Evolutionary conservation across 2,797 vertebrate genomes (phyloP).

Genomic region (Ceyx erithaca): DNA sequence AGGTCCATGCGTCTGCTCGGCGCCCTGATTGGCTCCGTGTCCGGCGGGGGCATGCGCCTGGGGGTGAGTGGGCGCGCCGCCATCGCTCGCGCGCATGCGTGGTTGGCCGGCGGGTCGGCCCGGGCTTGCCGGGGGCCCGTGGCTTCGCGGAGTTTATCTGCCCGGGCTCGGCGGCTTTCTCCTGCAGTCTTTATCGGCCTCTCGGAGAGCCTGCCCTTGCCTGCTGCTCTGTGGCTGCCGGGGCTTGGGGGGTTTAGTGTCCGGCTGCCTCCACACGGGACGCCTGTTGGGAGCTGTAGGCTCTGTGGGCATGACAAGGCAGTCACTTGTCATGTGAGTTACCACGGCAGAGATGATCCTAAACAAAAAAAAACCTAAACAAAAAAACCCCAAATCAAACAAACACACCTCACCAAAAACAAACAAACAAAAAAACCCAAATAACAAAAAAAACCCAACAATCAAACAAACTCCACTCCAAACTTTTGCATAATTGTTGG

Average conservation of each 20-base stretch:
- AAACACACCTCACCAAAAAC: no score
- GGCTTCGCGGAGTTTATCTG: fast-evolving
- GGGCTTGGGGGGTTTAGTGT: neutral
- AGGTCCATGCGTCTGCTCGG: fast-evolving
- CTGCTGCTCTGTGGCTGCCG: fast-evolving
- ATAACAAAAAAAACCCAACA: no score
- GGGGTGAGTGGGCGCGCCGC: fast-evolving
- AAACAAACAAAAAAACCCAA: neutral
- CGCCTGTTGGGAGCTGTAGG: fast-evolving
- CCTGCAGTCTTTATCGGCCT: fast-evolving
- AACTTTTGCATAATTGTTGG: neutral
- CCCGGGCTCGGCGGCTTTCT: fast-evolving
- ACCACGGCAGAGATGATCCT: fast-evolving
- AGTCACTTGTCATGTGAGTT: fast-evolving
- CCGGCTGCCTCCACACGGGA: no score
- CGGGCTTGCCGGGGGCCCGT: neutral
- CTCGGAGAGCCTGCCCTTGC: fast-evolving
- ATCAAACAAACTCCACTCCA: no score
- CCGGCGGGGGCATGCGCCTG: fast-evolving
- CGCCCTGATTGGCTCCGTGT: fast-evolving
- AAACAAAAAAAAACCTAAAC: neutral
- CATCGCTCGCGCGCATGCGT: fast-evolving
- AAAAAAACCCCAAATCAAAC: no score
- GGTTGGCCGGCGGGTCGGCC: no score
- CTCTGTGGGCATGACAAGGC: no score